These are phyloP conservation scores for Hippoglossus hippoglossus DNA, from an alignment of 2,797 vertebrate species.

Conservation along the genomic window DNA sequence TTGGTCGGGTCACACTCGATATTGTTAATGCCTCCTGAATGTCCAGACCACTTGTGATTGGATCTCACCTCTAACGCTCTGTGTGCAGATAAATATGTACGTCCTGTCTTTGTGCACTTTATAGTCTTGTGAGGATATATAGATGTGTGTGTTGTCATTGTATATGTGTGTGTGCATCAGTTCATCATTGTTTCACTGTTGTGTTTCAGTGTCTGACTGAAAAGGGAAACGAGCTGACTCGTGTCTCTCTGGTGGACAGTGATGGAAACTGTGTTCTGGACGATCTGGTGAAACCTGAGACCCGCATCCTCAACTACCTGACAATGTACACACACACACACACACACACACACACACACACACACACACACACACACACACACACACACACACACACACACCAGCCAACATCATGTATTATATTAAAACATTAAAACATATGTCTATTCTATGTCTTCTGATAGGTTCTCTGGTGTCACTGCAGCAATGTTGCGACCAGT, in stretches of 20 bases:
- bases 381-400: background rate
- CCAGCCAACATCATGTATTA: background rate
- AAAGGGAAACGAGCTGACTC: slow-evolving; percentile 86
- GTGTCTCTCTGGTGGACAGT: slow-evolving; percentile 88
- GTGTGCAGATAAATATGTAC: too few species aligned
- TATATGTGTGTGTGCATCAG: too few species aligned
- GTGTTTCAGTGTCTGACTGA: slow-evolving; percentile 87
- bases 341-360: slow-evolving; percentile 14
- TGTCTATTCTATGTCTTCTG: background rate
- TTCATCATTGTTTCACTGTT: background rate
- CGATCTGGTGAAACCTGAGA: slow-evolving; percentile 88
- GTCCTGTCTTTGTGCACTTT: too few species aligned
- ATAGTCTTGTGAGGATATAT: too few species aligned
- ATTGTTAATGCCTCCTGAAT: too few species aligned
- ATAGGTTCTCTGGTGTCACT: slow-evolving; percentile 92
- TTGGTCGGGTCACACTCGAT: too few species aligned
- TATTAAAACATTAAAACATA: background rate
- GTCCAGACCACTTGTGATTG: too few species aligned
- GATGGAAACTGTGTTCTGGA: slow-evolving; percentile 87
- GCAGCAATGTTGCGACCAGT: slow-evolving; percentile 84
- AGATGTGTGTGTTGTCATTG: too few species aligned
- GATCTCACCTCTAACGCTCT: too few species aligned
- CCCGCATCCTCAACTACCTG: slow-evolving; percentile 84
- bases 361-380: slow-evolving; percentile 16
- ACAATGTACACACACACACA: slow-evolving; percentile 82